Base-by-base conservation (phyloP, 2,797 vertebrate genomes). In the Danio choprae region DNA sequence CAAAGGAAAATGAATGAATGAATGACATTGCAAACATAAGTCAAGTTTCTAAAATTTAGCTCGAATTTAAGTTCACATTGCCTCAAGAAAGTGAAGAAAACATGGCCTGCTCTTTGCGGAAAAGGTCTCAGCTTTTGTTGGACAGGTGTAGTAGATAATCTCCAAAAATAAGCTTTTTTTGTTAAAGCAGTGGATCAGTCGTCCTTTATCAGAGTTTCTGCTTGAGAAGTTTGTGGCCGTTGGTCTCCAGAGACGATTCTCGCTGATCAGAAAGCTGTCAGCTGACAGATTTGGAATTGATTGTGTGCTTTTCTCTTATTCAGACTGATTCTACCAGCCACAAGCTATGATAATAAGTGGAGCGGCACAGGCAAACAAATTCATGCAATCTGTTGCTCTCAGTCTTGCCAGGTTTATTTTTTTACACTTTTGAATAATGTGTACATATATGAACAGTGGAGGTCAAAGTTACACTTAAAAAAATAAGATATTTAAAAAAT, bases 121-220 rank as follows among this genome's bases (percentile, higher is more conserved):
- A 29, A 72, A 71, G 40, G 59, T 64, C 38, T 79, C 36, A 18
- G 58, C 13, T 63, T 70, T 79, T 63, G 20, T 72, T 46, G 40
- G 59, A 72, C 7, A 44, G 46, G 7, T 3, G 2, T 38, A 29
- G 44, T 29, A 56, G 58, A 56, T 79, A 72, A 79, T 79, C 67
- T 79, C 44, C 43, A 18, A 44, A 70, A 46, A 67, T 67, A 38
- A 0, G 11, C 15, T 16, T n/a, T 13, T 55, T 29, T 46, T 20
- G 9, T 29, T 29, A 68, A 68, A 78, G 15, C 74, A 56, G 22
- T 46, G 46, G 48, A 20, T 58, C 53, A 50, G 41, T 22, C 15
- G 18, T 68, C 15, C 75, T 78, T 78, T 78, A 78, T 78, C 67
- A n/a, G 8, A 29, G 56, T 41, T 40, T 62, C 65, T 51, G 44